Percentiles rank a stretch among this genome's conserved stretches.
Conservation (phyloP, 2,888 invertebrate species). For the Tipula confusa region DNA sequence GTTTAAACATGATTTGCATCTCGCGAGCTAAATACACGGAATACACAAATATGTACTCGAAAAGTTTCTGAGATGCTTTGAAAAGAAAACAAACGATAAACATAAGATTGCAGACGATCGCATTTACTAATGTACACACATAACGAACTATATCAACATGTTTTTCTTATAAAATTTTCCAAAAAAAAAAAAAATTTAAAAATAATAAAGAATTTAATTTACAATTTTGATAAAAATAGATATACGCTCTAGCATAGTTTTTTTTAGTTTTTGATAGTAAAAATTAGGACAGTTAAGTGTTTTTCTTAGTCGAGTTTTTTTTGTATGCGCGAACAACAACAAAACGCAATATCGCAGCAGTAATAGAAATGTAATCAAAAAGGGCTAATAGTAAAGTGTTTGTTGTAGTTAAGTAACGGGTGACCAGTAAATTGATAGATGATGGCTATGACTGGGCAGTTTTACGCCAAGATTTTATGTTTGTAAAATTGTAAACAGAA, state of each 20-base stretch:
- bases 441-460: no score
- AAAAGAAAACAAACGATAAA: not conserved
- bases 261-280: not conserved
- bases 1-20: not conserved
- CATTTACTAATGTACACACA: not conserved
- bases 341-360: not conserved
- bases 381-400: not conserved
- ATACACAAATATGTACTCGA: not conserved
- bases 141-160: not conserved
- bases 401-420: not conserved
- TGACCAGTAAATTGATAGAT: not conserved
- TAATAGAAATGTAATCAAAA: not conserved
- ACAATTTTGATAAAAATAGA: conserved; percentile 25
- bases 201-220: conserved; percentile 12
- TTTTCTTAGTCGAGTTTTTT: not conserved
- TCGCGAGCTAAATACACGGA: not conserved
- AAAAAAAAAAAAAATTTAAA: not conserved
- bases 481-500: no score
- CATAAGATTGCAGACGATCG: not conserved
- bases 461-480: no score
- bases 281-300: conserved; percentile 13
- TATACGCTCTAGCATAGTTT: not conserved
- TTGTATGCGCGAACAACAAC: not conserved
- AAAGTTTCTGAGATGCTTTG: not conserved
- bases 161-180: conserved; percentile 12